Conservation (phyloP, 2,797 vertebrate species). For the Pseudopleuronectes americanus region DNA sequence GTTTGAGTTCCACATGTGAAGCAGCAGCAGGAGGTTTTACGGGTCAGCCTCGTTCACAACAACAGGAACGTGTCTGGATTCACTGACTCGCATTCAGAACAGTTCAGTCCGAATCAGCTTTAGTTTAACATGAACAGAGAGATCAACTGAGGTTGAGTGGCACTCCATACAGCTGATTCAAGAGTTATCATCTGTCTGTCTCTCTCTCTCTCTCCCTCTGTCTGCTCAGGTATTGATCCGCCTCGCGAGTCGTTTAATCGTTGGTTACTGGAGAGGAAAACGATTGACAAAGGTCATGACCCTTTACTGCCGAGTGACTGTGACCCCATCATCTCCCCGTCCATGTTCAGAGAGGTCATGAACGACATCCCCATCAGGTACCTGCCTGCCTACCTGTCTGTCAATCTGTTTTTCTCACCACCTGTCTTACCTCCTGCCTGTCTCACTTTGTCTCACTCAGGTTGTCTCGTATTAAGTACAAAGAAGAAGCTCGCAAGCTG, state of each 20-base stretch:
- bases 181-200: not conserved
- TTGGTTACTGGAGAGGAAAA: slow-evolving; percentile 97
- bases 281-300: slow-evolving; percentile 93
- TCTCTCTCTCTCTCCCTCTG: not conserved
- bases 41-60: too few species aligned
- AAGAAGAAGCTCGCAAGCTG: slow-evolving; percentile 94
- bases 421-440: not conserved
- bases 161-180: too few species aligned
- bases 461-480: slow-evolving; percentile 97
- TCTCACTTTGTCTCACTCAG: slow-evolving; percentile 77
- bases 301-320: slow-evolving; percentile 95
- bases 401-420: not conserved
- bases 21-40: too few species aligned
- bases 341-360: slow-evolving; percentile 99
- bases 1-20: too few species aligned
- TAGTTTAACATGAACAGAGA: too few species aligned
- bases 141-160: too few species aligned
- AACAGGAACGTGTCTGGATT: too few species aligned
- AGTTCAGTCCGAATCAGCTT: too few species aligned
- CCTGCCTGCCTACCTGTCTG: not conserved
- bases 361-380: slow-evolving; percentile 99
- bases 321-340: slow-evolving; percentile 93
- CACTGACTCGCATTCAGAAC: too few species aligned
- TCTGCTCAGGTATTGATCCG: slow-evolving; percentile 91
- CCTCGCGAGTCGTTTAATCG: slow-evolving; percentile 98